These are phyloP conservation scores for Orbicella faveolata DNA, from an alignment of 64 coral and sea anemone species.

Conservation along the genomic window DNA sequence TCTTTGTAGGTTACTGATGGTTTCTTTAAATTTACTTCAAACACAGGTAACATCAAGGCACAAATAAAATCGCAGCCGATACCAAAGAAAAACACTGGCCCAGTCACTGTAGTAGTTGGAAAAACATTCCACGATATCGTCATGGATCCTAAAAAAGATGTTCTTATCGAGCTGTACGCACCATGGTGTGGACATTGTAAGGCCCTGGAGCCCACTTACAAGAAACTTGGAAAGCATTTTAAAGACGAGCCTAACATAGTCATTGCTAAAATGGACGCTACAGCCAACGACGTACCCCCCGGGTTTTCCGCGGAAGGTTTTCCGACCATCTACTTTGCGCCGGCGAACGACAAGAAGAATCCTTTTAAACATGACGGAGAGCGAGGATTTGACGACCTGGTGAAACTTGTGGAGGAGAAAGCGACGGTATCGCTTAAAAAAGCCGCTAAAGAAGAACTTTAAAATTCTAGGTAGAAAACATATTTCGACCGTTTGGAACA, in stretches of 20 bases:
- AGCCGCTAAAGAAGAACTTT: constrained; percentile 78
- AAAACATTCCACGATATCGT: constrained; percentile 94
- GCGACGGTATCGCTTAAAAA: constrained; percentile 67
- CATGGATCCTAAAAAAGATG: constrained; percentile 81
- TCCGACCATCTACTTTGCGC: constrained; percentile 89
- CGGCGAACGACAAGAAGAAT: constrained; percentile 81
- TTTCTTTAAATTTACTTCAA: background rate
- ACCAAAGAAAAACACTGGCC: constrained; percentile 84
- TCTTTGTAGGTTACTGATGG: background rate
- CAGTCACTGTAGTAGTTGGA: constrained; percentile 92
- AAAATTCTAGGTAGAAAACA: constrained; percentile 29
- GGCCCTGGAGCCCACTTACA: constrained; percentile 79
- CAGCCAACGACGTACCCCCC: constrained; percentile 75
- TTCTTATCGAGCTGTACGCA: constrained; percentile 92
- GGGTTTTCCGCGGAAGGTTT: constrained; percentile 79
- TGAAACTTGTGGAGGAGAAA: constrained; percentile 86
- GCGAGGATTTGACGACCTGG: constrained; percentile 79
- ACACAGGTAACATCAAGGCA: constrained; percentile 82
- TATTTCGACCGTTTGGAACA: background rate
- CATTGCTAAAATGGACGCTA: constrained; percentile 96
- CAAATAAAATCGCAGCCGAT: constrained; percentile 89
- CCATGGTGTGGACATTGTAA: constrained; percentile 99
- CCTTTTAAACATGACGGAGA: constrained; percentile 87
- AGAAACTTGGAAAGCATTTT: constrained; percentile 92
- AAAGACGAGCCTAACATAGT: constrained; percentile 77